These are phyloP conservation scores for Phenacoccus solenopsis DNA, from an alignment of 1,140 invertebrate species.

Conservation along the genomic window DNA sequence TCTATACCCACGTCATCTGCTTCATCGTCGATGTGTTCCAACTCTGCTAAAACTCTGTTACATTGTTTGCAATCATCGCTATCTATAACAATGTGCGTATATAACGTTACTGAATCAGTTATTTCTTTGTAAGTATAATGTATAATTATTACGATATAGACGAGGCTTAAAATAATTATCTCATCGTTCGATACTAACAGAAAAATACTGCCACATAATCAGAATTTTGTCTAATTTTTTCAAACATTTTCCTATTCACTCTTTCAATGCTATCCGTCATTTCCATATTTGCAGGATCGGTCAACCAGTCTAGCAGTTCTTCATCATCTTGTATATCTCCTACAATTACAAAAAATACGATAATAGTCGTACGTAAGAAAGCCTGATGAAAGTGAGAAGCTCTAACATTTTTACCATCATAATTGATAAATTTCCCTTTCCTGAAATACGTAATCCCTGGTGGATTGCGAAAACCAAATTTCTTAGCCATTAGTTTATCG, in stretches of 20 bases:
- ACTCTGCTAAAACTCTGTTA: conserved; percentile 68
- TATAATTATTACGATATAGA: neutral
- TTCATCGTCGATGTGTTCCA: conserved; percentile 88
- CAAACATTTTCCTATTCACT: conserved; percentile 86
- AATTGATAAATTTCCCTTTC: conserved; percentile 80
- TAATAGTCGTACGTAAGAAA: too few relatives aligned
- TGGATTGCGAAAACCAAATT: conserved; percentile 77
- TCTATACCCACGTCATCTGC: conserved; percentile 84
- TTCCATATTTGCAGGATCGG: conserved; percentile 88
- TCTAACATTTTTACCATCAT: conserved; percentile 73
- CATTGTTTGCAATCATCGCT: conserved; percentile 91
- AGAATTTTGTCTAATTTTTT: conserved; percentile 75
- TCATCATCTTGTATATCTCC: conserved; percentile 83
- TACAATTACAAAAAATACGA: too few relatives aligned
- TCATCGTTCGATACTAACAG: too few relatives aligned
- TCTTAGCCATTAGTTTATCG: conserved; percentile 85
- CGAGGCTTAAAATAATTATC: too few relatives aligned
- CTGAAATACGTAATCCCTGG: conserved; percentile 84
- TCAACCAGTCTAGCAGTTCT: conserved; percentile 85
- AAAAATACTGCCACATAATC: conserved; percentile 91
- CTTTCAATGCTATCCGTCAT: conserved; percentile 84
- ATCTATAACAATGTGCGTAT: conserved; percentile 40
- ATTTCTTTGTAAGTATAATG: too few relatives aligned
- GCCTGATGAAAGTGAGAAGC: too few relatives aligned
- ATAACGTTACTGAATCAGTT: neutral